Evolutionary conservation across 2,888 invertebrate genomes (phyloP), one percentile per base, ranked within the genome.

Genomic region (Athalia circularis): DNA sequence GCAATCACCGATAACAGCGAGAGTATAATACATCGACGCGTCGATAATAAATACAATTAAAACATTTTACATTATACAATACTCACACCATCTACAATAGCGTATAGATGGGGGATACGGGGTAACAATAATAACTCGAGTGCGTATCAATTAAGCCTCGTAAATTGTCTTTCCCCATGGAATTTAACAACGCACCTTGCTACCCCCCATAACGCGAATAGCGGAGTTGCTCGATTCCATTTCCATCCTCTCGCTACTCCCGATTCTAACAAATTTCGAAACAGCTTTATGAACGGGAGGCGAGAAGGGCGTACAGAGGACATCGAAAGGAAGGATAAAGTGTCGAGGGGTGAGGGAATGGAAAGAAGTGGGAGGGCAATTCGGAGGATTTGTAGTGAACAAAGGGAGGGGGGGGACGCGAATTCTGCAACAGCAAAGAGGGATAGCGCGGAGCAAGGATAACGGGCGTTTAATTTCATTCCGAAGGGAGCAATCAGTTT

Each of bases 291-390:
- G 80, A 65, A 67, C 62, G 72, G 64, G n/a, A 59, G 4, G 29
- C 29, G 29, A 29, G 64, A 61, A 65, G 65, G 54, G 65, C 65
- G 70, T 67, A 50, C 62, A 5, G 43, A 81, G 83, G 81, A 83
- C 84, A 70, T 78, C 72, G 80, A 80, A 81, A 82, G 84, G 84
- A 86, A 85, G 84, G 83, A 82, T 81, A 82, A 81, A 83, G 81
- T 79, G 29, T 77, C 77, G 78, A 79, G 79, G 79, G 75, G 62
- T 79, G 79, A 75, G 76, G 80, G 77, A 78, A 29, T 13, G 59
- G 77, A 67, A 79, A 65, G 48, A 65, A 62, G 65, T 74, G 67
- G 74, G 75, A 72, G 68, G 76, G 80, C 62, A 72, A 80, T 72
- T 68, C 79, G 13, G 80, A 79, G 80, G 76, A 75, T 77, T 15